phyloP scores from a whole-genome alignment of 2,888 invertebrate genomes.

The Macaria notata region DNA sequence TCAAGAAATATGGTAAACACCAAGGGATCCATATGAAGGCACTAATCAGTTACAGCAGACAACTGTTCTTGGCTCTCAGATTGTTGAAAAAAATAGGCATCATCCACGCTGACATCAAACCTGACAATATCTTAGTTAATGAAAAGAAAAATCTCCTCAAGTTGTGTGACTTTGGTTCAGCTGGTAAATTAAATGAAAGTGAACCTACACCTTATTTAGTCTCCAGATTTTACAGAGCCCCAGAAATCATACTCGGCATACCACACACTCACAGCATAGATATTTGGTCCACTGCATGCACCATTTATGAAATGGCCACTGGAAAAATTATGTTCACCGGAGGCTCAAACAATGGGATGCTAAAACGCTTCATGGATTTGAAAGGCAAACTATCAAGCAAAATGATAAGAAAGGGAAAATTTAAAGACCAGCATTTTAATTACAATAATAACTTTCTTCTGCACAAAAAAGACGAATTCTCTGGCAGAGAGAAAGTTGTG shows the following conservation, averaged over 20 bases:
- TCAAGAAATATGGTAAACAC: conserved; percentile 98
- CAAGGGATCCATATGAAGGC: conserved; percentile 98
- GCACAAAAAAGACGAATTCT: conserved; percentile 98
- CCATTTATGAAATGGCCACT: conserved; percentile 98
- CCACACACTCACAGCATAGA: conserved; percentile 97
- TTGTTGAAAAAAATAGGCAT: conserved; percentile 96
- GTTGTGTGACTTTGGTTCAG: conserved; percentile 99
- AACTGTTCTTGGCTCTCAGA: conserved; percentile 95
- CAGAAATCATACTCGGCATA: conserved; percentile 98
- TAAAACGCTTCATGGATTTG: conserved; percentile 98
- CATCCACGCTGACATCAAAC: conserved; percentile 99
- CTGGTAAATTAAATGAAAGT: conserved; percentile 94
- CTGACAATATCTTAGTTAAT: conserved; percentile 99
- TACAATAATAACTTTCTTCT: conserved; percentile 96
- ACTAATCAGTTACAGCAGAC: conserved; percentile 97
- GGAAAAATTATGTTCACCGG: conserved; percentile 99
- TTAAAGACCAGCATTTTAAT: conserved; percentile 99
- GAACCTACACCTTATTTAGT: conserved; percentile 99
- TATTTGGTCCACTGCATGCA: conserved; percentile 99
- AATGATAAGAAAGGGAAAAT: conserved; percentile 94
- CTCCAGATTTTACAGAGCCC: conserved; percentile 98
- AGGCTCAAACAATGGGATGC: conserved; percentile 98
- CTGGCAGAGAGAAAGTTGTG: conserved; percentile 97
- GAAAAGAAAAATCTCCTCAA: conserved; percentile 97
- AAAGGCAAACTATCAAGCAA: conserved; percentile 99